Evolutionary conservation across 1,140 invertebrate species (phyloP).

Genomic region (Plutomurus gul): DNA sequence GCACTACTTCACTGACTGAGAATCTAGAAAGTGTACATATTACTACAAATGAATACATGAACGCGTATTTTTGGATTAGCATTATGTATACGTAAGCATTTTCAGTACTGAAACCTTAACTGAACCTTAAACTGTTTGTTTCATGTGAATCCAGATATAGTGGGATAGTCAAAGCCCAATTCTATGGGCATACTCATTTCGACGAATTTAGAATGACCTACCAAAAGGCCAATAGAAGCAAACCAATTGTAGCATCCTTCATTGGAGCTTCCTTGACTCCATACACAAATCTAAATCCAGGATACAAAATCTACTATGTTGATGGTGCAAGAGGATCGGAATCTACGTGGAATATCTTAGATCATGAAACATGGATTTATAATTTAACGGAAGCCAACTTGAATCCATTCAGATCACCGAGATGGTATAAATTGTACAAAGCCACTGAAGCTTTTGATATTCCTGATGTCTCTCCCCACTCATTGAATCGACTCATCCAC

Average conservation of each 20-base stretch:
- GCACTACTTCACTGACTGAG: too few relatives aligned
- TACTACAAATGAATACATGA: too few relatives aligned
- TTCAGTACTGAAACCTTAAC: background rate
- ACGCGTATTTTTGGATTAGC: slow-evolving; percentile 9
- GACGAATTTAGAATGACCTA: slow-evolving; percentile 59
- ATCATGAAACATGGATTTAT: slow-evolving; percentile 65
- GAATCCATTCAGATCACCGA: slow-evolving; percentile 54
- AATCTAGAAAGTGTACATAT: too few relatives aligned
- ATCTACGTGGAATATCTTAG: slow-evolving; percentile 57
- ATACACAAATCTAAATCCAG: slow-evolving; percentile 64
- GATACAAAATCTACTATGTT: slow-evolving; percentile 67
- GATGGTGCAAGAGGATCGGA: slow-evolving; percentile 60
- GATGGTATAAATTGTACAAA: slow-evolving; percentile 59
- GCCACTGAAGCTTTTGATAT: slow-evolving; percentile 50
- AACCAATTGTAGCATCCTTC: slow-evolving; percentile 56
- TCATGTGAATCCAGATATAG: slow-evolving; percentile 9
- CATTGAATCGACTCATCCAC: slow-evolving; percentile 43
- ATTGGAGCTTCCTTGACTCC: slow-evolving; percentile 63
- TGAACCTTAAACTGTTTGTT: background rate
- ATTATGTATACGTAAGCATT: background rate
- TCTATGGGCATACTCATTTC: slow-evolving; percentile 60
- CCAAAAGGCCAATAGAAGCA: slow-evolving; percentile 41
- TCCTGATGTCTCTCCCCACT: slow-evolving; percentile 44
- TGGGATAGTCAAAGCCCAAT: slow-evolving; percentile 42
- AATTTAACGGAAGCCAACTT: slow-evolving; percentile 64